Conservation (phyloP, 2,888 invertebrate genomes). For the Nomada hirtipes region DNA sequence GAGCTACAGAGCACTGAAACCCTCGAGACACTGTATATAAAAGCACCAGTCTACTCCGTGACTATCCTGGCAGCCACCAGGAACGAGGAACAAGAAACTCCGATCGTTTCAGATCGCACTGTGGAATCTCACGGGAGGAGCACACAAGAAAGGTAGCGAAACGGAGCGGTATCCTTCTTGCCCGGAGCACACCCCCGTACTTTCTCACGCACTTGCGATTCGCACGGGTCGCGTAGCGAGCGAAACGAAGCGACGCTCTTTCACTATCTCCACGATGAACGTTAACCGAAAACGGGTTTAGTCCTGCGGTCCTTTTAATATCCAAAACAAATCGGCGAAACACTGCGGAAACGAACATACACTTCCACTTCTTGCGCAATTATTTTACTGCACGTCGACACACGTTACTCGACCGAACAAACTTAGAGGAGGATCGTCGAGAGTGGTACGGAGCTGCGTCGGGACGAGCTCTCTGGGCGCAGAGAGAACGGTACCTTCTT, state of each 20-base stretch:
- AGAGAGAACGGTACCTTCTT: slow-evolving; percentile 60
- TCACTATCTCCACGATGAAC: slow-evolving; percentile 28
- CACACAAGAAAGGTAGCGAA: slow-evolving; percentile 37
- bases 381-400: not conserved
- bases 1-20: not conserved
- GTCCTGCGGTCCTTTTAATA: not conserved
- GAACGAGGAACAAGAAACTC: slow-evolving; percentile 24
- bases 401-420: not conserved
- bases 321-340: not conserved
- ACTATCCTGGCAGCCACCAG: slow-evolving; percentile 4
- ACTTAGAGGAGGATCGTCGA: not conserved
- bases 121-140: slow-evolving; percentile 36
- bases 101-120: slow-evolving; percentile 18
- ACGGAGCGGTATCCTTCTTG: slow-evolving; percentile 39
- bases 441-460: slow-evolving; percentile 41
- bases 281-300: too few relatives aligned
- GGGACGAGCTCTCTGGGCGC: slow-evolving; percentile 39
- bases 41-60: slow-evolving; percentile 4
- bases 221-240: slow-evolving; percentile 39
- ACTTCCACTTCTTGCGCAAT: not conserved
- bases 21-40: not conserved
- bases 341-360: not conserved
- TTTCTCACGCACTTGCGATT: slow-evolving; percentile 58
- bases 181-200: slow-evolving; percentile 52
- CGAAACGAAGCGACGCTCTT: slow-evolving; percentile 34